A percentile compares a stretch with the other conserved stretches of the same genome.
These are phyloP conservation scores for Pterocles burchelli DNA, from an alignment of 2,113 vertebrate species.

Conservation along the genomic window DNA sequence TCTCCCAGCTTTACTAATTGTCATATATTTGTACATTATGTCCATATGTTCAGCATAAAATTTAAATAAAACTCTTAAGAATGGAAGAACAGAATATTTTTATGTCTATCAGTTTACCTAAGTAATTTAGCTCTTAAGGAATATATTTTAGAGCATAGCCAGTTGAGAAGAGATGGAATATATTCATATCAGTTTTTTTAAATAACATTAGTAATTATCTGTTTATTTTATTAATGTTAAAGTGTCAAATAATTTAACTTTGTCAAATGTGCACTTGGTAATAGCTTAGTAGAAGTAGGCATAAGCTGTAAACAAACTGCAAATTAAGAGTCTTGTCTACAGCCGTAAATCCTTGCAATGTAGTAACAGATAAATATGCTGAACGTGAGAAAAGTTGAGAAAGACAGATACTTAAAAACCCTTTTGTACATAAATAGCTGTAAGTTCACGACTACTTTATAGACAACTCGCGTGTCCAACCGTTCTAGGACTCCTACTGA, in stretches of 20 bases:
- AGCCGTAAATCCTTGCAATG: background rate
- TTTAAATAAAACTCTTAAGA: background rate
- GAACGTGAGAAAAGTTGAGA: background rate
- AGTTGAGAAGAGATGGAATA: background rate
- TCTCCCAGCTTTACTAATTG: background rate
- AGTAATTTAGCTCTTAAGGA: background rate
- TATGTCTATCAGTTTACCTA: background rate
- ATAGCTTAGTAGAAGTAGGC: background rate
- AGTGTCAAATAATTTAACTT: background rate
- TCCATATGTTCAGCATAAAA: background rate
- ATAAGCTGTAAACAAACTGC: background rate
- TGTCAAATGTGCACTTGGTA: background rate
- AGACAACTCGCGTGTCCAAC: background rate
- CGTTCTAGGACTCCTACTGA: background rate
- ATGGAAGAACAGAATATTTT: background rate
- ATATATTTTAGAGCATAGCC: background rate
- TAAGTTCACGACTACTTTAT: background rate
- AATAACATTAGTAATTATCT: background rate
- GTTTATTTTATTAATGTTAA: slow-evolving; percentile 30
- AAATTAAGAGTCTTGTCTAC: background rate
- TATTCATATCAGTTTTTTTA: background rate
- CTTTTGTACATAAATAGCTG: background rate
- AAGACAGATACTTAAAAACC: background rate
- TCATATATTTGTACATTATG: background rate
- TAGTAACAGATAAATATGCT: background rate